These are phyloP conservation scores for Drosophila sproati DNA, from an alignment of 1,140 invertebrate species.

Conservation along the genomic window DNA sequence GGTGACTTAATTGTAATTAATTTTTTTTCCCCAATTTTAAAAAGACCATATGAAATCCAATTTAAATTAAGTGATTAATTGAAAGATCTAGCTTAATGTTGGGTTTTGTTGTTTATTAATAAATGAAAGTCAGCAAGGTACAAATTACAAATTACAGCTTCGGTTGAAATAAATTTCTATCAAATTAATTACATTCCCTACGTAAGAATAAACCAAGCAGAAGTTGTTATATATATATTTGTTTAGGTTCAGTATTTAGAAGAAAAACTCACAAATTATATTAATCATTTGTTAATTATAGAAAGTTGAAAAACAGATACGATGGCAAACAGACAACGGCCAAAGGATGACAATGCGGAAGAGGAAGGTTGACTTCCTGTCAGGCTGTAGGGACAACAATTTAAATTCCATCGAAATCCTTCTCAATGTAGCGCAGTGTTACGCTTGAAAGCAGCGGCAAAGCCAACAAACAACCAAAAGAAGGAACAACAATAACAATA, in stretches of 20 bases:
- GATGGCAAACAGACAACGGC: neutral
- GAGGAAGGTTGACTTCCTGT: conserved; percentile 23
- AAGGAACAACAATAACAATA: conserved; percentile 23
- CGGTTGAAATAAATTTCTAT: neutral
- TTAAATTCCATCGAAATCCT: conserved; percentile 67
- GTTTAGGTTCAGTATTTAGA: neutral
- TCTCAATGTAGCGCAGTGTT: conserved; percentile 60
- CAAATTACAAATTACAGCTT: neutral
- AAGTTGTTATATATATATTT: conserved; percentile 5
- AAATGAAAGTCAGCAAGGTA: too few species aligned
- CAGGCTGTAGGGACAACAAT: conserved; percentile 41
- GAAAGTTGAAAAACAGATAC: neutral
- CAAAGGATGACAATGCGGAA: neutral
- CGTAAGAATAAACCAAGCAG: neutral
- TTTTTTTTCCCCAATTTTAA: too few species aligned
- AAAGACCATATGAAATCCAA: too few species aligned
- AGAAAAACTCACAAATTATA: conserved; percentile 2
- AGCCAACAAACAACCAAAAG: conserved; percentile 39
- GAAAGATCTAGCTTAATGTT: too few species aligned
- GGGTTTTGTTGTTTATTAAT: too few species aligned
- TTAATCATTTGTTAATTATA: conserved; percentile 36
- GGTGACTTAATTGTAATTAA: too few species aligned
- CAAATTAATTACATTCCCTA: neutral
- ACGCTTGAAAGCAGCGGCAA: conserved; percentile 48
- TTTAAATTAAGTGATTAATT: too few species aligned